phyloP scores from a whole-genome alignment of 1,140 invertebrate genomes.

The Anastatus disparis region DNA sequence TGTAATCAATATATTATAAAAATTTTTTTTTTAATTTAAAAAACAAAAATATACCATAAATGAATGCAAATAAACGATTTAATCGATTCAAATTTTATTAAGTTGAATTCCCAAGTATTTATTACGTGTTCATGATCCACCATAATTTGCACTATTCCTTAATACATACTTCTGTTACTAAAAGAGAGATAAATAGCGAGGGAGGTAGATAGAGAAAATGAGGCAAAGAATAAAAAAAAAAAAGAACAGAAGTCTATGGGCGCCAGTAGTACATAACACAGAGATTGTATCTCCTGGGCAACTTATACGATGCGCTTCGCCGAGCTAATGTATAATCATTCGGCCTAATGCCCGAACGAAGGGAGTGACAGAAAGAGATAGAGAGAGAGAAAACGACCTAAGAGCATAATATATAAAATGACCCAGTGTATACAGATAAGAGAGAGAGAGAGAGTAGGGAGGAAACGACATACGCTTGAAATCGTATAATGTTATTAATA shows the following conservation, averaged over 20 bases:
- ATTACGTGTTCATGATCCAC: too few relatives aligned
- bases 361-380: conserved; percentile 9
- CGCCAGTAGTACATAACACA: too few relatives aligned
- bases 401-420: not conserved
- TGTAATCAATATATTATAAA: too few relatives aligned
- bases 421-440: not conserved
- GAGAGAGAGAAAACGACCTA: not conserved
- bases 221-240: too few relatives aligned
- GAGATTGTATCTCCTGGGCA: conserved; percentile 48
- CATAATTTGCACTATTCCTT: too few relatives aligned
- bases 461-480: too few relatives aligned
- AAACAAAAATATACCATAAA: too few relatives aligned
- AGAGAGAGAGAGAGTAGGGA: not conserved
- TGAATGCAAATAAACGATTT: too few relatives aligned
- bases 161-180: too few relatives aligned
- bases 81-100: too few relatives aligned
- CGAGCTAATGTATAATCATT: conserved; percentile 57
- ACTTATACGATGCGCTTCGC: conserved; percentile 50
- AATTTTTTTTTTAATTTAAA: too few relatives aligned
- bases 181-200: not conserved
- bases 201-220: not conserved
- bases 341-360: conserved; percentile 46
- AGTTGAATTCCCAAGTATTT: too few relatives aligned
- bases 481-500: conserved; percentile 27
- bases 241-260: not conserved